Percentiles rank a stretch among this genome's conserved stretches.
phyloP scores from a whole-genome alignment of 2,888 invertebrate genomes.

The Megaustenia siamemsis region DNA sequence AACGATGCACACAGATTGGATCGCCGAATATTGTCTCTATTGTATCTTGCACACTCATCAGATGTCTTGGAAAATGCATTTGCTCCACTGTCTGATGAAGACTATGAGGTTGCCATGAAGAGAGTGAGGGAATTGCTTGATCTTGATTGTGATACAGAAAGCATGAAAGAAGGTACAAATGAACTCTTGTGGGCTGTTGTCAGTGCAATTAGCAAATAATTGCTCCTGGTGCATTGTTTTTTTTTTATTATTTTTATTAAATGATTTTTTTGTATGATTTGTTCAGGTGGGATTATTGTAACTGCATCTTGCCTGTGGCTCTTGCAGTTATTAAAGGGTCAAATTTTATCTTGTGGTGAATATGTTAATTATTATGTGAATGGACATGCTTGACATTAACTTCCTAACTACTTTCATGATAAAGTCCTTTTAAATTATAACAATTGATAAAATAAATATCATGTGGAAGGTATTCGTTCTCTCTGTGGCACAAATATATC shows the following conservation, averaged over 20 bases:
- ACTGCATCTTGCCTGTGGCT: not conserved
- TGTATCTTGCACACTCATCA: constrained; percentile 97
- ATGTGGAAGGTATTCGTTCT: too few species aligned
- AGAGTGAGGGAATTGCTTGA: constrained; percentile 97
- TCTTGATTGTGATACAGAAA: constrained; percentile 97
- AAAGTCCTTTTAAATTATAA: too few species aligned
- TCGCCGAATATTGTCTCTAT: constrained; percentile 93
- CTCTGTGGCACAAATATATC: too few species aligned
- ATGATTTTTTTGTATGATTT: not conserved
- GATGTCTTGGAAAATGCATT: constrained; percentile 99
- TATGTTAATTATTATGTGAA: not conserved
- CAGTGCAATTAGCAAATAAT: constrained; percentile 96
- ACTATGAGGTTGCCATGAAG: constrained; percentile 98
- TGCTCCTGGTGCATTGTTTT: not conserved
- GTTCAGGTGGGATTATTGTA: constrained; percentile 22
- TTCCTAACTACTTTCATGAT: too few species aligned
- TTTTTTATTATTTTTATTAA: not conserved
- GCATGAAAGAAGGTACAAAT: constrained; percentile 85
- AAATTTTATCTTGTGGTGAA: not conserved
- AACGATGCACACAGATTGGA: constrained; percentile 99
- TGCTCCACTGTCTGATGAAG: constrained; percentile 95
- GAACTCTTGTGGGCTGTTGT: constrained; percentile 99
- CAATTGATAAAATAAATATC: too few species aligned
- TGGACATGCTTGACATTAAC: too few species aligned
- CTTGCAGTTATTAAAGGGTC: not conserved